Evolutionary conservation across 2,888 invertebrate genomes (phyloP).

Genomic region (Scaptomyza caliginosa): DNA sequence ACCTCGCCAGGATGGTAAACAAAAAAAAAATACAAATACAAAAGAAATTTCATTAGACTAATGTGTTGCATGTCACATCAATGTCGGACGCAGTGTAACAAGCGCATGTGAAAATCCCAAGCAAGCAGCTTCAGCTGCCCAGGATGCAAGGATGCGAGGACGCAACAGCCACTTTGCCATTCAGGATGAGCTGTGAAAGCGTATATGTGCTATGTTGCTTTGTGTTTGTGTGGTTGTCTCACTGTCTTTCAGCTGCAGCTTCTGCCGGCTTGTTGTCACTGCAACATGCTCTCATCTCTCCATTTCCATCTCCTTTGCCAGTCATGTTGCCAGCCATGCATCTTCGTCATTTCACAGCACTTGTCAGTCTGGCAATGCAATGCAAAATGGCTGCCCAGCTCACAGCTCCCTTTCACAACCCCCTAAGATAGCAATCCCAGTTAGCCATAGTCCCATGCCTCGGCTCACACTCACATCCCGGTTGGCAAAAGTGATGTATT

Average conservation of each 20-base stretch:
- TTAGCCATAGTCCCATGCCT: neutral
- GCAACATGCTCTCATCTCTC: conserved; percentile 47
- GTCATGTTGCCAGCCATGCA: conserved; percentile 61
- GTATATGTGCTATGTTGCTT: conserved; percentile 3
- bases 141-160: conserved; percentile 28
- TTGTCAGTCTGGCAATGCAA: conserved; percentile 65
- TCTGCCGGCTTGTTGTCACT: conserved; percentile 63
- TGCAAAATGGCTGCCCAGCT: conserved; percentile 54
- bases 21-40: conserved; percentile 4
- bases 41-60: conserved; percentile 72
- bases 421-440: neutral
- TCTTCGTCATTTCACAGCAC: conserved; percentile 75
- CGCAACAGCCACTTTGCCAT: conserved; percentile 8
- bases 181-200: conserved; percentile 28
- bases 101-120: conserved; percentile 69
- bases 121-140: conserved; percentile 66
- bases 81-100: conserved; percentile 62
- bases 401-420: neutral
- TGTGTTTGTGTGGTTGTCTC: conserved; percentile 11
- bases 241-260: conserved; percentile 51
- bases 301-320: conserved; percentile 14
- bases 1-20: neutral
- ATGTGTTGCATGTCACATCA: conserved; percentile 77
- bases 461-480: neutral
- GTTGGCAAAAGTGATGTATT: conserved; percentile 36